Base-by-base conservation (phyloP, 2,888 invertebrate genomes). In the Augiades crinisus region DNA sequence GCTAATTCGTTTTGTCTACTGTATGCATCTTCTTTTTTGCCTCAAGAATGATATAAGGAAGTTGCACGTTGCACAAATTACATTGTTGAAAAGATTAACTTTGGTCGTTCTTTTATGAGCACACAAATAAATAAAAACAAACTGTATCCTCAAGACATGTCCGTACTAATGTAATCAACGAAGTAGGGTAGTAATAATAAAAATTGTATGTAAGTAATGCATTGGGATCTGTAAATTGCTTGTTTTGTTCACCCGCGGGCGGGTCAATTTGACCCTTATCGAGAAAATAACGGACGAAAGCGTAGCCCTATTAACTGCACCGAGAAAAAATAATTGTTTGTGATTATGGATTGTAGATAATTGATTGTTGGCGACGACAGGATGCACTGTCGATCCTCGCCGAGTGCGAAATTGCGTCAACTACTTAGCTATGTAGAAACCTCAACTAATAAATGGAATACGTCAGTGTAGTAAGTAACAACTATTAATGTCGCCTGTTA, bases 281-380 rank as follows among this genome's bases (percentile, higher is more conserved):
- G 77, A 81, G 81, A 84, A 83, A 83, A 84, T 80, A 78, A 80
- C 78, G 72, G 74, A 79, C 78, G 76, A 84, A 83, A 83, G 78
- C 76, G 71, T 67, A 75, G 68, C 71, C 78, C 75, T 78, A 80
- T 81, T 82, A 80, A 72, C 67, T 74, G 72, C 67, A 59, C 63
- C 67, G 63, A 76, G 78, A 81, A 85, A 82, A 83, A 83, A 83
- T 82, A 81, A 84, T 81, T 81, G 78, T 80, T 76, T 61, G 74
- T 82, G 81, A 83, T 85, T 84, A 86, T 80, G 79, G 78, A 82
- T 79, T 74, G 78, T 75, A 72, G 72, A 73, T 81, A 82, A 84
- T 81, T 82, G 79, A 84, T 81, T 81, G 76, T 73, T 65, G 66
- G 67, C 59, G 68, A 56, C 52, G 65, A 70, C 69, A 72, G 70